These are phyloP conservation scores for Colletes gigas DNA, from an alignment of 1,140 invertebrate species.

Conservation along the genomic window DNA sequence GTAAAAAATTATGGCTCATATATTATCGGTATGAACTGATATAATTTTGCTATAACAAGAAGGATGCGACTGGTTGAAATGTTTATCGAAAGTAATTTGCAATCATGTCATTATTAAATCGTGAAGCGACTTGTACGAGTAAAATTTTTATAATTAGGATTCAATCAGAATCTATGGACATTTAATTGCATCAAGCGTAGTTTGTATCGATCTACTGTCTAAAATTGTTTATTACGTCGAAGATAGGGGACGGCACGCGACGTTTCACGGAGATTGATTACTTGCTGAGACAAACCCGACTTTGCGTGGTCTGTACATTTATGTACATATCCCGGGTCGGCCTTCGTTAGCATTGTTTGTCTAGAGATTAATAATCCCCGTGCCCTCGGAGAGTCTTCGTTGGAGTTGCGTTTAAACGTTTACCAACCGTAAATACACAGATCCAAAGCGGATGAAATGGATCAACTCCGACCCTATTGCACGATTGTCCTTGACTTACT, in stretches of 20 bases:
- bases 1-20: no score
- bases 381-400: constrained; percentile 9
- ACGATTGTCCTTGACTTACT: neutral
- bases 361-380: constrained; percentile 47
- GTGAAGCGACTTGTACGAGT: no score
- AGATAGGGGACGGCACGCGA: neutral
- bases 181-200: neutral
- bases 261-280: constrained; percentile 34
- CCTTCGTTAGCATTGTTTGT: constrained; percentile 55
- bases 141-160: no score
- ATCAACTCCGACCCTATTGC: neutral
- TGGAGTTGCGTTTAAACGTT: constrained; percentile 44
- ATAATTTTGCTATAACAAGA: no score
- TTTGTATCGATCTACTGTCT: neutral
- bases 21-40: no score
- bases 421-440: constrained; percentile 29
- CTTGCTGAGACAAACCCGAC: constrained; percentile 26
- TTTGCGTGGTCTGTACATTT: constrained; percentile 28
- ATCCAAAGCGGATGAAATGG: neutral
- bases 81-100: no score
- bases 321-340: constrained; percentile 32
- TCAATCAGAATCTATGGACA: neutral
- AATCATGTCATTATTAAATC: no score
- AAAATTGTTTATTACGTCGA: neutral
- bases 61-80: no score